Percentiles rank a stretch among this genome's conserved stretches.
Evolutionary conservation across 1,140 invertebrate species (phyloP).

Genomic region (Drosophila sp.): DNA sequence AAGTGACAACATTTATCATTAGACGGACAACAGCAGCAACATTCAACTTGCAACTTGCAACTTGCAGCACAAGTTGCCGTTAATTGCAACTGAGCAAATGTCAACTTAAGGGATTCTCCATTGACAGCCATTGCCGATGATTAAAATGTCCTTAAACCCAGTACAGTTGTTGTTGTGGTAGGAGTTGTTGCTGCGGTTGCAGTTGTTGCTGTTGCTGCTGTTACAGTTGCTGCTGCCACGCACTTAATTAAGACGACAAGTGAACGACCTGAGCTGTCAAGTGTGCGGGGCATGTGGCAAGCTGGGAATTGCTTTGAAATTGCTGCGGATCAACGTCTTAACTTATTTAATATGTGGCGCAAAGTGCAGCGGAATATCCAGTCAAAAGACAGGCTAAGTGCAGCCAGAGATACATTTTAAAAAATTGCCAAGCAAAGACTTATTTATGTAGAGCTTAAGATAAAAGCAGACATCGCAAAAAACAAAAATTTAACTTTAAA

Average conservation of each 20-base stretch:
- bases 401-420: constrained; percentile 20
- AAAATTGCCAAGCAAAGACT: not conserved
- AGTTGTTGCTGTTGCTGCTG: not conserved
- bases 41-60: not conserved
- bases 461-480: not conserved
- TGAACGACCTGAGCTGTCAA: constrained; percentile 79
- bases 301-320: constrained; percentile 3
- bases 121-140: constrained; percentile 59
- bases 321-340: constrained; percentile 55
- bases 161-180: constrained; percentile 5
- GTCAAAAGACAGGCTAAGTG: not conserved
- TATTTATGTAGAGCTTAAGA: not conserved
- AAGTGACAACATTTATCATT: constrained; percentile 60
- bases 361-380: constrained; percentile 13
- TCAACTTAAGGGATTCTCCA: constrained; percentile 75
- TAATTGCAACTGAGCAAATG: constrained; percentile 65
- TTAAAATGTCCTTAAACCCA: constrained; percentile 67
- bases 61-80: constrained; percentile 25
- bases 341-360: constrained; percentile 61
- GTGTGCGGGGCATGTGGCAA: constrained; percentile 23
- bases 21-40: constrained; percentile 11
- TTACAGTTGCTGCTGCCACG: constrained; percentile 25
- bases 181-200: not conserved
- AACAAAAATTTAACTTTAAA: too few species aligned
- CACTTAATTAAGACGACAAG: constrained; percentile 82